Evolutionary conservation across 1,140 invertebrate species (phyloP).

Genomic region (Heterodera schachtii): DNA sequence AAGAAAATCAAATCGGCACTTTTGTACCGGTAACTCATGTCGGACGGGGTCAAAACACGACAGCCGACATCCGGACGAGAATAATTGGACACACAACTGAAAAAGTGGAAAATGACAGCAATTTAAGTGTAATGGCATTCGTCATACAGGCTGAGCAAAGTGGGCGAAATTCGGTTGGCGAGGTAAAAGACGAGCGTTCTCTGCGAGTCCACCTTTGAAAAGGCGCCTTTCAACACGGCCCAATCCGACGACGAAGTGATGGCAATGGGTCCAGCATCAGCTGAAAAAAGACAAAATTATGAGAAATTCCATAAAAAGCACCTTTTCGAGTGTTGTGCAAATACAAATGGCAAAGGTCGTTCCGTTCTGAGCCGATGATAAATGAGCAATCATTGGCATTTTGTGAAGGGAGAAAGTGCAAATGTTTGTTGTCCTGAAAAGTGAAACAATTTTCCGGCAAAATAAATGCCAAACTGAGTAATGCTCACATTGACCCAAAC

Average conservation of each 20-base stretch:
- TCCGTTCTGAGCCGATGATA: slow-evolving; percentile 53
- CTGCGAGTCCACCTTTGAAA: slow-evolving; percentile 43
- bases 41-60: slow-evolving; percentile 65
- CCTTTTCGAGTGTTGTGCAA: slow-evolving; percentile 17
- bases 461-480: slow-evolving; percentile 8
- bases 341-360: slow-evolving; percentile 51
- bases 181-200: slow-evolving; percentile 55
- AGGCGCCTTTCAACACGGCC: slow-evolving; percentile 48
- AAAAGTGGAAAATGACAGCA: no score
- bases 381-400: slow-evolving; percentile 16
- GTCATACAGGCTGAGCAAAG: slow-evolving; percentile 30
- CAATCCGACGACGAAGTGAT: slow-evolving; percentile 39
- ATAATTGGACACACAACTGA: slow-evolving; percentile 68
- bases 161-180: slow-evolving; percentile 45
- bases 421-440: slow-evolving; percentile 50
- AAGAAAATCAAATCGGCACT: slow-evolving; percentile 7
- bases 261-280: background rate
- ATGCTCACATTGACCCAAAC: slow-evolving; percentile 49
- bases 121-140: no score
- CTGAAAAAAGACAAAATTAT: no score
- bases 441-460: slow-evolving; percentile 7
- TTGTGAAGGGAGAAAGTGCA: slow-evolving; percentile 43
- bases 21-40: slow-evolving; percentile 67
- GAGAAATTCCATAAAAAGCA: background rate
- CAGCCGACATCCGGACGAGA: slow-evolving; percentile 55